A percentile compares a stretch with the other conserved stretches of the same genome.
These are phyloP conservation scores for Holacanthus passer DNA, from an alignment of 2,113 vertebrate species.

Conservation along the genomic window DNA sequence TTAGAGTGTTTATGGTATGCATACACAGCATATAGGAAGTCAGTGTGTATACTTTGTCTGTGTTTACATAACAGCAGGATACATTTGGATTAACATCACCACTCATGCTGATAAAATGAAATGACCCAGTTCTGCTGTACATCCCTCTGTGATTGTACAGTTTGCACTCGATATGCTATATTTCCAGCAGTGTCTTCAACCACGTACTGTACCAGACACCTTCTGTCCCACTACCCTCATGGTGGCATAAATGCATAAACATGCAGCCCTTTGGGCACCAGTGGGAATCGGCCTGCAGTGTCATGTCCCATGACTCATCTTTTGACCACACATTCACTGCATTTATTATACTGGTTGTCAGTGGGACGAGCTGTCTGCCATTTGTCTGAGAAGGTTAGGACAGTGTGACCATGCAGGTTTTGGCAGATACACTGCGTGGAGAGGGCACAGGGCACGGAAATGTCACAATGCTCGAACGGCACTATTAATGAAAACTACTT, in stretches of 20 bases:
- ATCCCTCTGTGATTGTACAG: not conserved
- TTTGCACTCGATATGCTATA: not conserved
- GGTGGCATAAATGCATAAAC: not conserved
- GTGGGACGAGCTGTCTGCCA: constrained; percentile 14
- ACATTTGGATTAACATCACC: constrained; percentile 22
- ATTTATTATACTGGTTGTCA: constrained; percentile 37
- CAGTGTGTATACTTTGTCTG: not conserved
- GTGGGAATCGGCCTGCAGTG: not conserved
- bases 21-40: constrained; percentile 11
- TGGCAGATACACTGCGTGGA: constrained; percentile 34
- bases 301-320: constrained; percentile 44
- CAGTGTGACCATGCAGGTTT: constrained; percentile 38
- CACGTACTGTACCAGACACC: not conserved
- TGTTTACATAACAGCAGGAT: constrained; percentile 29
- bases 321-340: constrained; percentile 28
- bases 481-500: constrained; percentile 55
- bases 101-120: constrained; percentile 42
- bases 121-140: constrained; percentile 13
- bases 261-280: constrained; percentile 30
- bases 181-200: not conserved
- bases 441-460: constrained; percentile 54
- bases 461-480: constrained; percentile 60
- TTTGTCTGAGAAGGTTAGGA: constrained; percentile 52
- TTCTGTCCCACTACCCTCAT: not conserved
- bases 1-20: too few species aligned